Conservation (phyloP, 2,888 invertebrate genomes). For the Brachyopa scutellaris region DNA sequence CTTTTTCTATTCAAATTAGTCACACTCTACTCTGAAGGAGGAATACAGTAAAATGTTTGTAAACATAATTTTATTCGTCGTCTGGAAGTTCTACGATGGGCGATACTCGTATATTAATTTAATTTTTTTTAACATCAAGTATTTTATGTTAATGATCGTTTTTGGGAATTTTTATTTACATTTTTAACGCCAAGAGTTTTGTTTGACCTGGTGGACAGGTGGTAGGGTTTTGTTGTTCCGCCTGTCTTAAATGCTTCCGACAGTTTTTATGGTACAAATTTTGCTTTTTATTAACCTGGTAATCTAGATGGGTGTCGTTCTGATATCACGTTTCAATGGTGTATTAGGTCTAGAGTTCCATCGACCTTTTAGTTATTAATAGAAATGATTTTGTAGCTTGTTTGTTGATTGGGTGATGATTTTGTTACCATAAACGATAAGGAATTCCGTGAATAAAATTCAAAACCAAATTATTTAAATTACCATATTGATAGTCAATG, state of each 20-base stretch:
- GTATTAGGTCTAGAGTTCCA: neutral
- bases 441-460: neutral
- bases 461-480: too few relatives aligned
- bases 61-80: neutral
- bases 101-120: neutral
- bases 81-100: conserved; percentile 12
- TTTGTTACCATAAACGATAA: conserved; percentile 7
- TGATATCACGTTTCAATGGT: conserved; percentile 19
- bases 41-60: neutral
- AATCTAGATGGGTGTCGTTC: conserved; percentile 35
- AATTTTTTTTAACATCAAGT: neutral
- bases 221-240: neutral
- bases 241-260: conserved; percentile 44
- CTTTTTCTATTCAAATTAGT: conserved; percentile 1
- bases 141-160: conserved; percentile 17
- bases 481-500: too few relatives aligned
- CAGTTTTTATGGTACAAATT: conserved; percentile 22
- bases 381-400: neutral
- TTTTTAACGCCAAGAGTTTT: neutral
- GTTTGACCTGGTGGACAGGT: neutral
- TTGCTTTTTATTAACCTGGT: conserved; percentile 19
- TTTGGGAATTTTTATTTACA: conserved; percentile 2
- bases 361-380: conserved; percentile 18
- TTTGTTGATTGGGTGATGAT: neutral
- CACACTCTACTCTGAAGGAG: neutral